phyloP scores from a whole-genome alignment of 2,797 vertebrate genomes.

The Sphaeramia orbicularis region DNA sequence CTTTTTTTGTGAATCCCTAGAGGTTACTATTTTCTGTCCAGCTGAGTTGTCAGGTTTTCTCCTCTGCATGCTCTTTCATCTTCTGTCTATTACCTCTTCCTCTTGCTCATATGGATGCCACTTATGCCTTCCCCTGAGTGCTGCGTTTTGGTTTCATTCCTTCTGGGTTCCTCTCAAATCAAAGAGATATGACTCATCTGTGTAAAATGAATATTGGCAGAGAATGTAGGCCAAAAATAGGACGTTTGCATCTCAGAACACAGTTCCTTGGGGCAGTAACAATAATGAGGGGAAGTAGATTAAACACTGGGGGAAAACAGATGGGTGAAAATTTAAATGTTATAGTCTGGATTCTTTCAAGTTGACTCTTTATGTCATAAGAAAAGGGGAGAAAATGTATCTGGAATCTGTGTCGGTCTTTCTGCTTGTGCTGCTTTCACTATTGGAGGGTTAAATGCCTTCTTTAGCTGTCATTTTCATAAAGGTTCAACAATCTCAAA shows the following conservation, averaged over 20 bases:
- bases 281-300: constrained; percentile 53
- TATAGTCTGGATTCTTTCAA: constrained; percentile 50
- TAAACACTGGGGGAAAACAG: constrained; percentile 27
- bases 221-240: constrained; percentile 51
- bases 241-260: constrained; percentile 45
- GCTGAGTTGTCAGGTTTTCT: constrained; percentile 14
- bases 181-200: constrained; percentile 69
- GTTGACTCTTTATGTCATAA: constrained; percentile 21
- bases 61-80: constrained; percentile 16
- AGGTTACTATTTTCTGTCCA: constrained; percentile 27
- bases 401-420: constrained; percentile 15
- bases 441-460: background rate
- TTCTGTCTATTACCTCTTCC: background rate
- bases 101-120: constrained; percentile 13
- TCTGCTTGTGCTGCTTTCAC: background rate
- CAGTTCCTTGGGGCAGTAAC: constrained; percentile 34
- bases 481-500: background rate
- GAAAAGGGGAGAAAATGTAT: constrained; percentile 21
- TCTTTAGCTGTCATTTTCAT: background rate
- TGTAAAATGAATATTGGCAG: constrained; percentile 57
- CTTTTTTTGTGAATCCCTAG: constrained; percentile 11
- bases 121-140: constrained; percentile 35
- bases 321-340: constrained; percentile 39
- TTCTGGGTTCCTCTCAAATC: constrained; percentile 54
- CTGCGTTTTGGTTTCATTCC: constrained; percentile 53